Base-by-base conservation (phyloP, 2,888 invertebrate genomes). In the Ptycholaimellus sp. region DNA sequence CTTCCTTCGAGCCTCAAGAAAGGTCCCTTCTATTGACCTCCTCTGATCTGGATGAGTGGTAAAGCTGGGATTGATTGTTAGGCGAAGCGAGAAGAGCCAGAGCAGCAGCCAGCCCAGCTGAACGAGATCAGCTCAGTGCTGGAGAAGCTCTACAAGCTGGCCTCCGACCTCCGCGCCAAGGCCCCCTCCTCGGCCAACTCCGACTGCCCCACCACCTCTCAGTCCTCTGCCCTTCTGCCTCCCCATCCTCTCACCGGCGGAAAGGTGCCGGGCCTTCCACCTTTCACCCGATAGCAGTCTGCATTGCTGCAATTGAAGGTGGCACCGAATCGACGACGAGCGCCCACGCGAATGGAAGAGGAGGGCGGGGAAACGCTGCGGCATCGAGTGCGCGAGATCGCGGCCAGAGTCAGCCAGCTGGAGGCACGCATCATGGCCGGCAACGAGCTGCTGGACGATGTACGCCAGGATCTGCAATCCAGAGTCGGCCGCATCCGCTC, bases 381-480 rank as follows among this genome's bases (percentile, higher is more conserved):
- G 33, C 37, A 35, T 3, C 45, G 49, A 32, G 30, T 49, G 9
- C 40, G 48, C 23, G 44, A 47, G 16, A 42, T 49, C 25, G 50
- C 50, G 7, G 32, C 37, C 6, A 38, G 45, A 18, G 40, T 50
- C 17, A 33, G 34, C 20, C 45, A 50, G 35, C 37, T 49, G 33
- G 49, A 49, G 35, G 38, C 40, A 31, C 34, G 36, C 17, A 37
- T 46, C 23, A 39, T 37, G 28, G 35, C 31, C 36, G 37, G 41
- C 29, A 37, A 38, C 31, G 39, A 44, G 14, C 40, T 48, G 14
- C 28, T 43, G 19, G 43, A 41, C 7, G 43, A 43, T 18, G 39
- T 44, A 32, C 36, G 46, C 23, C 32, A 33, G 19, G 49, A 49
- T 29, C 35, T 49, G 22, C 43, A 40, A 16, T 41, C 42, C 27